A percentile compares a stretch with the other conserved stretches of the same genome.
Evolutionary conservation across 1,140 invertebrate species (phyloP).

Genomic region (Oryctes rhinoceros): DNA sequence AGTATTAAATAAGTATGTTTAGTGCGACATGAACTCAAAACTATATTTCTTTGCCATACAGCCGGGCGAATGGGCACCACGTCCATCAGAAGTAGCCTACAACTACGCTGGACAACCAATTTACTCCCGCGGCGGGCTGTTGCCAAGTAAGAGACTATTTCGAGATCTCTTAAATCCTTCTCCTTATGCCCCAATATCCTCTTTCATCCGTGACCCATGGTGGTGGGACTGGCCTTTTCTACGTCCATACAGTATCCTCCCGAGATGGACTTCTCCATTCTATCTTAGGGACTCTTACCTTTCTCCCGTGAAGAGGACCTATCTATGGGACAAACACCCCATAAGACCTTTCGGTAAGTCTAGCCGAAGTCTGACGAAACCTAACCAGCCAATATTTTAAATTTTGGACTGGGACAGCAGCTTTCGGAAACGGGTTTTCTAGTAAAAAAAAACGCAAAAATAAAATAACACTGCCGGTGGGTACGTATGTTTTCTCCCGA

Average conservation of each 20-base stretch:
- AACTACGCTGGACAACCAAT: slow-evolving; percentile 77
- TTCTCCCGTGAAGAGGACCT: slow-evolving; percentile 86
- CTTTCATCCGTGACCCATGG: slow-evolving; percentile 84
- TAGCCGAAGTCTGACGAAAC: slow-evolving; percentile 35
- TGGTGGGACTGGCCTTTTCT: slow-evolving; percentile 84
- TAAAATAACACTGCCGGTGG: slow-evolving; percentile 31
- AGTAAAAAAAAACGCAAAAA: slow-evolving; percentile 14
- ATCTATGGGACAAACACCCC: slow-evolving; percentile 88
- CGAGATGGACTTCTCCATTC: slow-evolving; percentile 74
- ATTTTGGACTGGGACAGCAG: slow-evolving; percentile 44
- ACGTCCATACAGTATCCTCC: slow-evolving; percentile 73
- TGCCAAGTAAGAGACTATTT: slow-evolving; percentile 71
- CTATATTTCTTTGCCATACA: slow-evolving; percentile 45
- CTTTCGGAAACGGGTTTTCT: slow-evolving; percentile 33
- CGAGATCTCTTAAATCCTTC: slow-evolving; percentile 78
- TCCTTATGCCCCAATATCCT: slow-evolving; percentile 76
- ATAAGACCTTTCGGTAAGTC: slow-evolving; percentile 83
- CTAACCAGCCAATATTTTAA: slow-evolving; percentile 38
- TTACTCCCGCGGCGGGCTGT: slow-evolving; percentile 69
- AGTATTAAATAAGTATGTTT: not conserved
- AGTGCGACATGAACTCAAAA: not conserved
- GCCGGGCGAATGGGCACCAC: slow-evolving; percentile 70
- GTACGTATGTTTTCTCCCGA: slow-evolving; percentile 35
- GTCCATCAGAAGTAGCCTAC: slow-evolving; percentile 72
- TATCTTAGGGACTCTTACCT: slow-evolving; percentile 86